phyloP scores from a whole-genome alignment of 2,888 invertebrate genomes.

The Mechanitis mazaeus region DNA sequence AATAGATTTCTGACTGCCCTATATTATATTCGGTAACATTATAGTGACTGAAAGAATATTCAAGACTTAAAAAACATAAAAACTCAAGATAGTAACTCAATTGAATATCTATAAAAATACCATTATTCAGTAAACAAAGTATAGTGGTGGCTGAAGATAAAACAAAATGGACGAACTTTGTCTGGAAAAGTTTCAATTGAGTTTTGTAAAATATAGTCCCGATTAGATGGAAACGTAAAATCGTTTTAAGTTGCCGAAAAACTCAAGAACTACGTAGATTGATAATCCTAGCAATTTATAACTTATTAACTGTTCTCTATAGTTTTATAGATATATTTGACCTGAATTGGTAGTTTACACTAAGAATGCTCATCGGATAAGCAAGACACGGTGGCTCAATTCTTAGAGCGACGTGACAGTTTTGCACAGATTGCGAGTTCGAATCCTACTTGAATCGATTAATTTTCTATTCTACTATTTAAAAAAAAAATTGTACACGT shows the following conservation, averaged over 20 bases:
- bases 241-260: slow-evolving; percentile 6
- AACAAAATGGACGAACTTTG: slow-evolving; percentile 10
- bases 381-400: too few relatives aligned
- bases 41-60: not conserved
- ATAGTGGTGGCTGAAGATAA: slow-evolving; percentile 12
- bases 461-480: too few relatives aligned
- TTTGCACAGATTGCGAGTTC: too few relatives aligned
- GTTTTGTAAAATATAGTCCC: slow-evolving; percentile 20
- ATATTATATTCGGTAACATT: too few relatives aligned
- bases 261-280: not conserved
- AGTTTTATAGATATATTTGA: too few relatives aligned
- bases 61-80: too few relatives aligned
- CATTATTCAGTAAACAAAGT: not conserved
- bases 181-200: slow-evolving; percentile 23
- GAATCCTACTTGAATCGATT: too few relatives aligned
- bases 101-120: not conserved
- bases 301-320: not conserved
- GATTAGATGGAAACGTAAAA: slow-evolving; percentile 17
- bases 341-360: not conserved
- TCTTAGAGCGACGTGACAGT: too few relatives aligned
- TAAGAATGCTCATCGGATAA: too few relatives aligned
- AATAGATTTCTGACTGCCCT: too few relatives aligned
- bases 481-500: too few relatives aligned
- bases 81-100: too few relatives aligned
- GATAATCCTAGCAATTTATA: slow-evolving; percentile 5